Evolutionary conservation across 2,888 invertebrate species (phyloP).

Genomic region (Nemapogon koenigi): DNA sequence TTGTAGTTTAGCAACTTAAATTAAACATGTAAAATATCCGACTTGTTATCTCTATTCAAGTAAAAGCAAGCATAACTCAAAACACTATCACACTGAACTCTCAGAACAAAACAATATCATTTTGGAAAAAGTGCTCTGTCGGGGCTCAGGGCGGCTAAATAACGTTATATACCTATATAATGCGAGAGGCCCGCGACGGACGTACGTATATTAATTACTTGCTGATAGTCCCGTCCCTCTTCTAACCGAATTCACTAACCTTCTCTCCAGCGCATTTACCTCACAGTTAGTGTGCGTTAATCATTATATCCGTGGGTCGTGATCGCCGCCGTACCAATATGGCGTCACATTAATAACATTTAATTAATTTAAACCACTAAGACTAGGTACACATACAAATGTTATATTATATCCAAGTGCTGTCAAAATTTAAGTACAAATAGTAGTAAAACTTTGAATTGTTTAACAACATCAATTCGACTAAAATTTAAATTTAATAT

Average conservation of each 20-base stretch:
- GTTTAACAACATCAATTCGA: slow-evolving; percentile 62
- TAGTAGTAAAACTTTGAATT: slow-evolving; percentile 55
- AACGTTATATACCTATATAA: no score
- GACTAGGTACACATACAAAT: slow-evolving; percentile 59
- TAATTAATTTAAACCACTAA: slow-evolving; percentile 49
- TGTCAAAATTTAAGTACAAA: slow-evolving; percentile 56
- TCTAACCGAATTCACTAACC: no score
- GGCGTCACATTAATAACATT: no score
- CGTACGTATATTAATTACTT: no score
- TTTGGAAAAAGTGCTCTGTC: no score
- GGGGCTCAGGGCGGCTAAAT: no score
- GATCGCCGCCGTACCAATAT: no score
- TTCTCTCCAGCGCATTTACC: no score
- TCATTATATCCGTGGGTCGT: no score
- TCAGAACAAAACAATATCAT: no score
- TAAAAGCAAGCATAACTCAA: slow-evolving; percentile 51
- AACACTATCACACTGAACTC: slow-evolving; percentile 47
- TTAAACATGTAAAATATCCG: slow-evolving; percentile 49
- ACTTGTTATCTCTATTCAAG: slow-evolving; percentile 42
- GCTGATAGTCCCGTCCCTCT: no score
- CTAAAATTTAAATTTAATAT: slow-evolving; percentile 37
- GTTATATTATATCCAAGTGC: slow-evolving; percentile 39
- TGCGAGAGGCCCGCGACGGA: not conserved
- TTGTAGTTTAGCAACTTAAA: slow-evolving; percentile 55
- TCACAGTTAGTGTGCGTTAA: no score